Conservation (phyloP, 2,113 vertebrate species). For the Oplegnathus fasciatus region DNA sequence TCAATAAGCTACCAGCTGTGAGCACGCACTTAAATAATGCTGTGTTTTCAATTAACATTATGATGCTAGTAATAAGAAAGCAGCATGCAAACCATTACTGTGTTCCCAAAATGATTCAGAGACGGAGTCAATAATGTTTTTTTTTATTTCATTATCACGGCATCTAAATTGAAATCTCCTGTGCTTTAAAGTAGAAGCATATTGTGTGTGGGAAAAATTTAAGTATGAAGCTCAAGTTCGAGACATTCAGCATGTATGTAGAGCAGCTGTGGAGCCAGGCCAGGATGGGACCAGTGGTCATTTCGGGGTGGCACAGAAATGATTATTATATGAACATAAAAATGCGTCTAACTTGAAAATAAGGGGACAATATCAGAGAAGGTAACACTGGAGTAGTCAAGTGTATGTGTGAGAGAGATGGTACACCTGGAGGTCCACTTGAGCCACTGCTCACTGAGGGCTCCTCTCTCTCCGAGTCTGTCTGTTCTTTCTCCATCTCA, state of each 20-base stretch:
- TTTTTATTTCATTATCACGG: slow-evolving; percentile 47
- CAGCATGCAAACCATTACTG: slow-evolving; percentile 65
- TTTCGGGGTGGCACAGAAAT: neutral
- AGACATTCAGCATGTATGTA: neutral
- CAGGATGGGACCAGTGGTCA: neutral
- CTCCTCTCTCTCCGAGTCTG: too few relatives aligned
- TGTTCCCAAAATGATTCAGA: slow-evolving; percentile 50
- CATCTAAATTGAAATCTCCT: slow-evolving; percentile 55
- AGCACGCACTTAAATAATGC: slow-evolving; percentile 52
- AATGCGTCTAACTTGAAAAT: too few relatives aligned
- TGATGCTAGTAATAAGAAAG: slow-evolving; percentile 59
- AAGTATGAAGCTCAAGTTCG: neutral
- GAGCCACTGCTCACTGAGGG: too few relatives aligned
- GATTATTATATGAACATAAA: neutral
- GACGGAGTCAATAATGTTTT: slow-evolving; percentile 46
- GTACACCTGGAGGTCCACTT: neutral
- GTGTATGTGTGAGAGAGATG: neutral
- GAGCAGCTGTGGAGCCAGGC: neutral
- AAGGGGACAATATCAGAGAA: too few relatives aligned
- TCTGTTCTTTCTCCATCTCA: neutral
- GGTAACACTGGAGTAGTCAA: neutral
- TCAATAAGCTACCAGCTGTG: slow-evolving; percentile 70
- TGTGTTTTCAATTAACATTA: slow-evolving; percentile 54
- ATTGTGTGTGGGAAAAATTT: neutral
- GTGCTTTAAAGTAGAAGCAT: slow-evolving; percentile 16